These are phyloP conservation scores for Paralvinella palmiformis DNA, from an alignment of 1,140 invertebrate species.

Conservation along the genomic window DNA sequence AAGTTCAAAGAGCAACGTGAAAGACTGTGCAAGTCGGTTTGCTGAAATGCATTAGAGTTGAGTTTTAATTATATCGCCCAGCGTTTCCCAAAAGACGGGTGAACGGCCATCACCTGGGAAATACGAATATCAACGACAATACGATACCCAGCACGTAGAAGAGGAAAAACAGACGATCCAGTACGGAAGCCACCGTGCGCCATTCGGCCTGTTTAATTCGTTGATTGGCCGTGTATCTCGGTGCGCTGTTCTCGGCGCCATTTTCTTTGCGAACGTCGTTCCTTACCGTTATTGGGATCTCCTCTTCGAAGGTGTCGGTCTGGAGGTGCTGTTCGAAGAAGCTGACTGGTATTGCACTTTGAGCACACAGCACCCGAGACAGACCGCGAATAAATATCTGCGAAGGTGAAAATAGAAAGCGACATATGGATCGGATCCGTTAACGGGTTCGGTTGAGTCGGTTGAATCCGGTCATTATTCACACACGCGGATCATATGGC, in stretches of 20 bases:
- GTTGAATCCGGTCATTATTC: no score
- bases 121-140: constrained; percentile 29
- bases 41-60: neutral
- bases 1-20: neutral
- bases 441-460: no score
- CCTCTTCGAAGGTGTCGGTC: neutral
- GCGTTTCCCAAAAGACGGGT: no score
- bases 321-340: neutral
- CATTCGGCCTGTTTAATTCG: constrained; percentile 30
- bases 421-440: no score
- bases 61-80: no score
- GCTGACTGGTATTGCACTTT: no score
- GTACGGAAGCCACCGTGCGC: constrained; percentile 42
- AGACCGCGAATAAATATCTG: neutral
- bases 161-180: constrained; percentile 48
- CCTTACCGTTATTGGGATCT: no score
- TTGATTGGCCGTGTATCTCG: neutral
- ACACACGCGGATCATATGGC: no score
- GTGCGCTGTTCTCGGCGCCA: neutral
- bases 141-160: constrained; percentile 41
- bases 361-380: neutral
- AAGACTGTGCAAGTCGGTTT: neutral
- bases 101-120: neutral
- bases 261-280: neutral
- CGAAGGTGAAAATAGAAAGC: no score